Percentiles rank a stretch among this genome's conserved stretches.
Evolutionary conservation across 2,888 invertebrate genomes (phyloP).

Genomic region (Podotricha telesiphe): DNA sequence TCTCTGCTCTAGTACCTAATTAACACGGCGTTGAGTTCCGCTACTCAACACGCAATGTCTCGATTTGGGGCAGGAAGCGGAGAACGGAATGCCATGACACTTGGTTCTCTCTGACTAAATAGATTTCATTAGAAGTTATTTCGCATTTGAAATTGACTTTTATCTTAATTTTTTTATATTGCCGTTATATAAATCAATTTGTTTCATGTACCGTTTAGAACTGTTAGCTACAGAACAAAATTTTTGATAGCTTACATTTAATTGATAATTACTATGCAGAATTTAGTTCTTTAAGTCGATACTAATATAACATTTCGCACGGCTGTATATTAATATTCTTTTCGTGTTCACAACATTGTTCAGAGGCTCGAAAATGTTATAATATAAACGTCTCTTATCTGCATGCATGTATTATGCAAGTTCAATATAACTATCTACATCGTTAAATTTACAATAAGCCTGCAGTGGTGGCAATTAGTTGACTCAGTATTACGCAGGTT

Average conservation of each 20-base stretch:
- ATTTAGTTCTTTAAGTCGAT: background rate
- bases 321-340: background rate
- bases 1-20: too few species aligned
- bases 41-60: too few species aligned
- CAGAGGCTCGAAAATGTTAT: conserved; percentile 5
- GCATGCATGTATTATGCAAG: conserved; percentile 2
- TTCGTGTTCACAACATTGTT: background rate
- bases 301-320: background rate
- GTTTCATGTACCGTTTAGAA: background rate
- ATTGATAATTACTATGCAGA: background rate
- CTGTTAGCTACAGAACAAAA: background rate
- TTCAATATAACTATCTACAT: conserved; percentile 19
- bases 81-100: too few species aligned
- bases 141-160: background rate
- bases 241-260: background rate
- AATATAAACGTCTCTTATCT: conserved; percentile 7
- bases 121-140: too few species aligned
- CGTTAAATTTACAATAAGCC: conserved; percentile 18
- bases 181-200: too few species aligned
- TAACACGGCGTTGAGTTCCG: too few species aligned
- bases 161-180: background rate
- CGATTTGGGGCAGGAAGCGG: too few species aligned
- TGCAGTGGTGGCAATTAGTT: conserved; percentile 28
- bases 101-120: too few species aligned
- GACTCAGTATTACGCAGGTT: conserved; percentile 29